Base-by-base conservation (phyloP, 2,797 vertebrate species). In the Bucorvus abyssinicus region DNA sequence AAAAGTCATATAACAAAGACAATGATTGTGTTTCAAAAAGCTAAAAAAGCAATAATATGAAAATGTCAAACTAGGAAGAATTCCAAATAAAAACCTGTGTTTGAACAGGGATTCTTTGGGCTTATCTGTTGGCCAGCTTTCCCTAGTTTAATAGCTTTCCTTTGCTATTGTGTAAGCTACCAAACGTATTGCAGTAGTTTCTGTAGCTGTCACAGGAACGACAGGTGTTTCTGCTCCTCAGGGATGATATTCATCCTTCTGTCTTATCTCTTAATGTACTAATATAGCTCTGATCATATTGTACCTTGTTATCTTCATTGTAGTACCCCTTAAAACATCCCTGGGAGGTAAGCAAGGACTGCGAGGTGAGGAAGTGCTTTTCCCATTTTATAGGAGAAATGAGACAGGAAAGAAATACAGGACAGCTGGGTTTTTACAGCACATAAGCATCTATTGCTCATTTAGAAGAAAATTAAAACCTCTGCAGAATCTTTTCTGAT, bases 191-290 rank as follows among this genome's bases (percentile, higher is more conserved):
- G n/a, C 61, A 71, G 32, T 52, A 30, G 36, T 89, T 92, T 81
- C 65, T 80, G 40, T 59, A 69, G 64, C 60, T 91, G 61, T 65
- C 68, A 89, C 30, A 59, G 61, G 30, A 94, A 91, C 4, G 3
- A 45, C 82, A 91, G 55, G 47, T 52, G 42, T 0, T 81, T 91
- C 63, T 93, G 16, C 19, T 88, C 89, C 75, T 53, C 34, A 19
- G 81, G 75, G 78, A 44, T 92, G 49, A 64, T 53, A 70, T 77
- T 89, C 47, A 84, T 74, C 59, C 92, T 69, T 80, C 67, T 96
- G 49, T 70, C 87, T 87, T 87, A 27, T 69, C 82, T 84, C 69
- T 63, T 81, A 71, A 27, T 59, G 26, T 69, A 61, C 27, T 74
- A n/a, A 42, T 63, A 67, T 12, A 86, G 20, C 30, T 84, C 44